Evolutionary conservation across 1,140 invertebrate genomes (phyloP).

Genomic region (Ericerus pela): DNA sequence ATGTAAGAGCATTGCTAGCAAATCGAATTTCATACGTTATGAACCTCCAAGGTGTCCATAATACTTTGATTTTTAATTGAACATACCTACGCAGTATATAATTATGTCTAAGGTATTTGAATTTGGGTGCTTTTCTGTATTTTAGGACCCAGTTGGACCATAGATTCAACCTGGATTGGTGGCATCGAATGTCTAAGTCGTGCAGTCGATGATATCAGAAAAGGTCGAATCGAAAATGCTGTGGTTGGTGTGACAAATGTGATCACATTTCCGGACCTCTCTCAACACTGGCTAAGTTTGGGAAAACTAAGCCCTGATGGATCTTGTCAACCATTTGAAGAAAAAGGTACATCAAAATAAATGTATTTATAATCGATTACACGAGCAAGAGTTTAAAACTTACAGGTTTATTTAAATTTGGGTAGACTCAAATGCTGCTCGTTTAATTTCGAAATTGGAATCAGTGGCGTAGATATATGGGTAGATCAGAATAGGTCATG

Average conservation of each 20-base stretch:
- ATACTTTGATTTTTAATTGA: too few relatives aligned
- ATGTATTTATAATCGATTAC: not conserved
- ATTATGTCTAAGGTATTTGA: too few relatives aligned
- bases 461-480: too few relatives aligned
- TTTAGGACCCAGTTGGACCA: constrained; percentile 49
- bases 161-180: constrained; percentile 56
- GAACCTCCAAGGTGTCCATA: constrained; percentile 14
- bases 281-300: constrained; percentile 41
- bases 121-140: not conserved
- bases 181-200: constrained; percentile 47
- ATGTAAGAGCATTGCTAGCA: constrained; percentile 47
- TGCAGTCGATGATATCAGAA: constrained; percentile 43
- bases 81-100: too few relatives aligned
- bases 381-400: too few relatives aligned
- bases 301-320: constrained; percentile 49
- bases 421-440: too few relatives aligned
- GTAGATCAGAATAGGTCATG: too few relatives aligned
- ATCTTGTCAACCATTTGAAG: constrained; percentile 52
- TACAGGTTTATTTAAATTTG: too few relatives aligned
- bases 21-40: constrained; percentile 36
- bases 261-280: constrained; percentile 44
- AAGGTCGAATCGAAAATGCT: constrained; percentile 49
- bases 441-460: too few relatives aligned
- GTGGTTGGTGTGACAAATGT: constrained; percentile 49
- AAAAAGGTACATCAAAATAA: constrained; percentile 34